Conservation (phyloP, 2,888 invertebrate genomes). For the Drosophila putrida region DNA sequence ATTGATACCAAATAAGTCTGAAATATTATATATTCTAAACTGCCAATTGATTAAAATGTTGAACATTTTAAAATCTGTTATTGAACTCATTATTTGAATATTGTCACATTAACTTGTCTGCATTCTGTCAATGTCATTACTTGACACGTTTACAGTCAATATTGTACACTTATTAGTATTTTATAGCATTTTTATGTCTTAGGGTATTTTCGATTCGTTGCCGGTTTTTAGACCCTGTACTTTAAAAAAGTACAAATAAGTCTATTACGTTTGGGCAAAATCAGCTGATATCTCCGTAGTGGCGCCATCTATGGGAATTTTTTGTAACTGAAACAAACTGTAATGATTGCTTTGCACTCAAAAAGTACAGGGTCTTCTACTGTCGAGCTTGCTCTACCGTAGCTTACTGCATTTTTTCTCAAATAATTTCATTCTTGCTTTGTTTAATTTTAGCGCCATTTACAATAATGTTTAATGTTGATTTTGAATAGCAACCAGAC, state of each 20-base stretch:
- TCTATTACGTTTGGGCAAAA: no score
- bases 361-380: no score
- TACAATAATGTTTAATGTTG: constrained; percentile 49
- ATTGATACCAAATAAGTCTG: constrained; percentile 5
- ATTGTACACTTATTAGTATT: not conserved
- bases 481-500: constrained; percentile 46
- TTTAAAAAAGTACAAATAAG: no score
- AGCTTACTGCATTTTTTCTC: no score
- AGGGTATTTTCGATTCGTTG: constrained; percentile 22
- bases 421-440: not conserved
- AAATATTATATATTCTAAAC: no score
- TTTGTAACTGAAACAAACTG: no score
- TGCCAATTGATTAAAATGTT: not conserved
- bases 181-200: constrained; percentile 3
- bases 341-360: no score
- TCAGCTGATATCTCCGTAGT: no score
- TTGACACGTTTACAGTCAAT: not conserved
- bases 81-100: not conserved
- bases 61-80: not conserved
- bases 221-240: no score
- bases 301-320: no score
- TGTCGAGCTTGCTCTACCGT: no score
- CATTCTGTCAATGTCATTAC: not conserved
- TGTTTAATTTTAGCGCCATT: constrained; percentile 24
- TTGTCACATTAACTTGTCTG: not conserved